These are phyloP conservation scores for Xenotilapia longispinis DNA, from an alignment of 2,113 vertebrate species.

Conservation along the genomic window DNA sequence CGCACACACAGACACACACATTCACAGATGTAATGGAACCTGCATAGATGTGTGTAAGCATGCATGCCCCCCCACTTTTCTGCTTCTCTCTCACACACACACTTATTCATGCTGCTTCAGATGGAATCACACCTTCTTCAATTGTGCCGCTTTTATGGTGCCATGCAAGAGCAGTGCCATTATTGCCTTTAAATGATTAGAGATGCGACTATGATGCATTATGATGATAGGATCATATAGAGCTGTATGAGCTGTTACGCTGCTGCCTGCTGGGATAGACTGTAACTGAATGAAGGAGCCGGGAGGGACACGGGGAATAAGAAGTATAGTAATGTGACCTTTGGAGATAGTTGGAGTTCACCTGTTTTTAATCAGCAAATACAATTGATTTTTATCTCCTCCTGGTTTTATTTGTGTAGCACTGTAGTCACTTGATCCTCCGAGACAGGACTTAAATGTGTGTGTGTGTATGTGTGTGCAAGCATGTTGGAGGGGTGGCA, in stretches of 20 bases:
- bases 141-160: slow-evolving; percentile 64
- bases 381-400: slow-evolving; percentile 70
- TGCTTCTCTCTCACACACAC: background rate
- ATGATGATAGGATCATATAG: slow-evolving; percentile 63
- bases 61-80: background rate
- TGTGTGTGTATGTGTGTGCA: background rate
- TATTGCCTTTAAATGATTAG: slow-evolving; percentile 71
- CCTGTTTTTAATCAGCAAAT: slow-evolving; percentile 73
- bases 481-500: background rate
- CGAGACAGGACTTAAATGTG: slow-evolving; percentile 41
- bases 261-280: slow-evolving; percentile 35
- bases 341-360: slow-evolving; percentile 68
- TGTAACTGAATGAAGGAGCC: slow-evolving; percentile 58
- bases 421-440: slow-evolving; percentile 56
- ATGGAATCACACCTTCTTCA: slow-evolving; percentile 63
- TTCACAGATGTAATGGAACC: slow-evolving; percentile 58
- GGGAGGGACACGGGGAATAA: slow-evolving; percentile 32
- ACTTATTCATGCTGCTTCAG: slow-evolving; percentile 35
- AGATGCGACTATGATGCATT: slow-evolving; percentile 64
- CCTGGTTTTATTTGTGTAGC: slow-evolving; percentile 65
- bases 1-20: background rate
- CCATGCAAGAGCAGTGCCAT: slow-evolving; percentile 53
- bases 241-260: slow-evolving; percentile 40
- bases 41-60: slow-evolving; percentile 24
- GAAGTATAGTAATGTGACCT: slow-evolving; percentile 71